Evolutionary conservation across 2,113 vertebrate genomes (phyloP).

Genomic region (Serilophus lunatus): DNA sequence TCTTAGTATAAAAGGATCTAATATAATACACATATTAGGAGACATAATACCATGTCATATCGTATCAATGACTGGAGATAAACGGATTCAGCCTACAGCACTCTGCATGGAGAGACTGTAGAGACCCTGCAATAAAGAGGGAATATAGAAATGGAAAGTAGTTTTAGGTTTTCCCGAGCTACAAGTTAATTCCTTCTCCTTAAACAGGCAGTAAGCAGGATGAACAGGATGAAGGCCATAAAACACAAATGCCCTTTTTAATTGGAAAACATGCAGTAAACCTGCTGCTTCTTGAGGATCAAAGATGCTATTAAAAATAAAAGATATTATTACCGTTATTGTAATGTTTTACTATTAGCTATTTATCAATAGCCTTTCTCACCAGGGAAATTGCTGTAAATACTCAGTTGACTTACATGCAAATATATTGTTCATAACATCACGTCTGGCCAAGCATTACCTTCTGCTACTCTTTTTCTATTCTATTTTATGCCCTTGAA

Average conservation of each 20-base stretch:
- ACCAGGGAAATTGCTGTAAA: not conserved
- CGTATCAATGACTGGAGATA: not conserved
- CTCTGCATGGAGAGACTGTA: not conserved
- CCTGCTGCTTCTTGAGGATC: not conserved
- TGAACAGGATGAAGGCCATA: not conserved
- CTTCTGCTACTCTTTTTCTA: not conserved
- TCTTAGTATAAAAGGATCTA: not conserved
- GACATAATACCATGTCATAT: not conserved
- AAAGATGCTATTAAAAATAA: not conserved
- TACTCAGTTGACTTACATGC: not conserved
- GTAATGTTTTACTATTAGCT: not conserved
- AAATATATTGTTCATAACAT: not conserved
- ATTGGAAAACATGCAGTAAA: constrained; percentile 5
- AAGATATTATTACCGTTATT: constrained; percentile 6
- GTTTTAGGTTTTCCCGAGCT: not conserved
- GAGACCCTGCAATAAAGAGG: not conserved
- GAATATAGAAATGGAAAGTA: not conserved
- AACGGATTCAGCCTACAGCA: not conserved
- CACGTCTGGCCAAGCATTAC: not conserved
- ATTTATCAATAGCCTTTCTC: not conserved
- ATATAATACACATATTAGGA: not conserved
- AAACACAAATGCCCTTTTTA: not conserved
- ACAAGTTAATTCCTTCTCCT: not conserved
- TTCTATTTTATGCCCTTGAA: not conserved
- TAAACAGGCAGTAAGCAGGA: not conserved